A percentile compares a stretch with the other conserved stretches of the same genome.
Evolutionary conservation across 2,797 vertebrate species (phyloP).

Genomic region (Crax fasciolata): DNA sequence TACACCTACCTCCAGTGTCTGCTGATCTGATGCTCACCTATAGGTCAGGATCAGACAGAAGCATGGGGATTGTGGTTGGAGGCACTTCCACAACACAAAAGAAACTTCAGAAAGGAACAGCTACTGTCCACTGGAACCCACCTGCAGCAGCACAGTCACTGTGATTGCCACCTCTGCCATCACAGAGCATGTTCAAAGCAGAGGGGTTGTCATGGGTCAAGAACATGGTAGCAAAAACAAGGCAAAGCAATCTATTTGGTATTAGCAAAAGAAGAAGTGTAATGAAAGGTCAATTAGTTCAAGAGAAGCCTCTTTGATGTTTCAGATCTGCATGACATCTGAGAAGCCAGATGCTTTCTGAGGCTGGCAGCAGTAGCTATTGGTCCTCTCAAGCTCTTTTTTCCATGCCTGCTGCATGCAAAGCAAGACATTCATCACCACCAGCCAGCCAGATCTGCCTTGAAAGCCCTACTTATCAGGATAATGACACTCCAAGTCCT

Average conservation of each 20-base stretch:
- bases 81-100: neutral
- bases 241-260: neutral
- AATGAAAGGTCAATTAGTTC: slow-evolving; percentile 4
- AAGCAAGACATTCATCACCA: neutral
- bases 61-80: fast-evolving
- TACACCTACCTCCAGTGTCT: neutral
- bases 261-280: neutral
- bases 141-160: neutral
- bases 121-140: neutral
- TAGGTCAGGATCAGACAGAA: neutral
- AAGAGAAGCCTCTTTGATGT: slow-evolving; percentile 54
- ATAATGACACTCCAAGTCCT: neutral
- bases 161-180: neutral
- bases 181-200: neutral
- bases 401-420: neutral
- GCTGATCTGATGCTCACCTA: neutral
- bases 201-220: neutral
- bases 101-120: neutral
- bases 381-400: neutral
- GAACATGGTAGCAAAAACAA: slow-evolving; percentile 17
- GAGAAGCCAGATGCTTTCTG: neutral
- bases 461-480: neutral
- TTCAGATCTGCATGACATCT: slow-evolving; percentile 37
- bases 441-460: neutral
- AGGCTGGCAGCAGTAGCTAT: slow-evolving; percentile 12